Evolutionary conservation across 2,113 vertebrate species (phyloP), one percentile per base, ranked within the genome.

Genomic region (Oncorhynchus tshawytscha): DNA sequence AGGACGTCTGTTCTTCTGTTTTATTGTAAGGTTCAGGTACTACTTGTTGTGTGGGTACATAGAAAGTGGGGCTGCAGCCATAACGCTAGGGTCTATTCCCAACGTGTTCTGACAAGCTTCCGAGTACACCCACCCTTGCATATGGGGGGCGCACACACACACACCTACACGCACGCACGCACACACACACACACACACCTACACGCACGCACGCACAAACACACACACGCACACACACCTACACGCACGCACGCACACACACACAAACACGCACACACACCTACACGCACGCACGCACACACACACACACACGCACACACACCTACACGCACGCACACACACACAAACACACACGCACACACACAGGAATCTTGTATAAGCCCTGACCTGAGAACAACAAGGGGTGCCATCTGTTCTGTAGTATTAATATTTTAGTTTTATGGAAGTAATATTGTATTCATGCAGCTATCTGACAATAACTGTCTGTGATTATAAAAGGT

Each of bases 351-450:
- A 67, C 65, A 67, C 72, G 72, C 67, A 71, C 73, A 72, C 78
- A 64, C 57, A 74, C 57, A n/a, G 59, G 18, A 6, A 0, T 54
- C 2, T 5, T 1, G 39, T 1, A 45, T 27, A 76, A 57, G 27
- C 29, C 11, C 60, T 67, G 71, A 70, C 54, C 75, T 73, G 64
- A 82, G 70, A 60, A 78, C 70, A 82, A 81, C 73, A 80, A 86
- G 82, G 76, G 70, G 66, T 78, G 77, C 89, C 88, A 90, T 88
- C 88, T 91, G 86, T 81, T 89, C 81, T 69, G 66, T 39, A 75
- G 59, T 82, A 90, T 92, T 78, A 90, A 91, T 93, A 90, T 92
- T 92, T 92, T 74, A 89, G 78, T 76, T 78, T 74, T 72, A 76
- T 80, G 82, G 84, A 87, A 90, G 88, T 88, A 81, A 85, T 87